Evolutionary conservation across 2,888 invertebrate species (phyloP), one percentile per base, ranked within the genome.

Genomic region (Neocrepidodera transversa): DNA sequence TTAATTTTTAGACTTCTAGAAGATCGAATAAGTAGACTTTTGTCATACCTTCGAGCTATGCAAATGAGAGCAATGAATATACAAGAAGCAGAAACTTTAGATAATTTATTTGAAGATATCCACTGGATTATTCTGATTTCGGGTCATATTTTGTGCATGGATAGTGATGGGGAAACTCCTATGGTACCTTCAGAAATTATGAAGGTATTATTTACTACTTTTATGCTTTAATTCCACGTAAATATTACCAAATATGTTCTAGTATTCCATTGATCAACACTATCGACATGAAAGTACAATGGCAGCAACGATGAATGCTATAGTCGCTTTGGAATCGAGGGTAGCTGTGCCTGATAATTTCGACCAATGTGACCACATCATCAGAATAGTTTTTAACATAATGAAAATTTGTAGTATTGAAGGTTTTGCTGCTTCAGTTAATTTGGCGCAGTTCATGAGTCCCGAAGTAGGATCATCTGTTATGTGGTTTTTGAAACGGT

Each of bases 71-170:
- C 79, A 2, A 78, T 79, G 76, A 77, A 75, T 26, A 68, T 79
- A 23, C 70, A 74, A 23, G 78, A 79, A 62, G 72, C 78, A 2
- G 64, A 70, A 10, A 53, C 66, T 16, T 60, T 92, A 20, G 83
- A 86, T 58, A 84, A 82, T 48, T 79, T 95, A 26, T 93, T 92
- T 74, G 95, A 96, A 81, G 95, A 95, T 79, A 79, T 95, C 16
- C 94, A 95, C 77, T 96, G 95, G 96, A 84, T 92, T 20, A 80
- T 95, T 18, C 85, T 96, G 71, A 87, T 95, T 51, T 81, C 85
- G 42, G 92, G 91, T 68, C 85, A 87, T 73, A 82, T 87, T 1
- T 76, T 90, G 43, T 86, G 87, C 49, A 86, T 87, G 80, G 87
- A 88, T 60, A 83, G 84, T 54, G 85, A 86, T 36, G 88, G 88